Conservation (phyloP, 2,113 vertebrate species). For the Clarias macrocephalus region DNA sequence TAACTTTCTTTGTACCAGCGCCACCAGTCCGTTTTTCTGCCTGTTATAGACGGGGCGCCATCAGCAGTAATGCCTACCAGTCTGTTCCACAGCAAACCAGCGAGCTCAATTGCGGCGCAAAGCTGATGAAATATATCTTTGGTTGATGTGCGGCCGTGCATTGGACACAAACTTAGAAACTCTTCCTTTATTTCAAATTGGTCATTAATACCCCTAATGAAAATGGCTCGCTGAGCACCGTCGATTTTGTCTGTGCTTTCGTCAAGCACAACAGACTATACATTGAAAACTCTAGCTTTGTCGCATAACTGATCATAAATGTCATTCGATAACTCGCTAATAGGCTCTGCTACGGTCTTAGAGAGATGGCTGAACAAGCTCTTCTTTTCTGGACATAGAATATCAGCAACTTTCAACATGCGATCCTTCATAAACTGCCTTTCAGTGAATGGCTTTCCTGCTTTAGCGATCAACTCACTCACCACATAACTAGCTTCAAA, state of each 20-base stretch:
- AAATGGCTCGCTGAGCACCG: neutral
- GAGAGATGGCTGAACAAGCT: too few relatives aligned
- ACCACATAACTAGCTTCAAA: too few relatives aligned
- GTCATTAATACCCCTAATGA: neutral
- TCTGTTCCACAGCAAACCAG: too few relatives aligned
- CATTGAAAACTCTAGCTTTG: neutral
- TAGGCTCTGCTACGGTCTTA: too few relatives aligned
- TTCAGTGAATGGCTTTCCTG: too few relatives aligned
- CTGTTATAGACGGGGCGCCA: neutral
- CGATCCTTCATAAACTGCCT: too few relatives aligned
- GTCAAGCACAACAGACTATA: neutral
- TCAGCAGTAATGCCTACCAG: neutral
- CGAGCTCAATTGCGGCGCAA: too few relatives aligned
- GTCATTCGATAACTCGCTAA: neutral
- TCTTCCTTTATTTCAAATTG: too few relatives aligned
- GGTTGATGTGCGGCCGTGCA: neutral
- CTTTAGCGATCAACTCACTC: too few relatives aligned
- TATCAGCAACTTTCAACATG: too few relatives aligned
- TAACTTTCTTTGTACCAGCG: neutral
- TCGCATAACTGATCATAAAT: neutral
- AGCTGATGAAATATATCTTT: neutral
- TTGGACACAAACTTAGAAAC: neutral
- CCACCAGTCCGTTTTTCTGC: neutral
- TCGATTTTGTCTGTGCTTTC: neutral
- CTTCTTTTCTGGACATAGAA: too few relatives aligned